These are phyloP conservation scores for Drosophila pectinifera DNA, from an alignment of 1,140 invertebrate species.

Conservation along the genomic window DNA sequence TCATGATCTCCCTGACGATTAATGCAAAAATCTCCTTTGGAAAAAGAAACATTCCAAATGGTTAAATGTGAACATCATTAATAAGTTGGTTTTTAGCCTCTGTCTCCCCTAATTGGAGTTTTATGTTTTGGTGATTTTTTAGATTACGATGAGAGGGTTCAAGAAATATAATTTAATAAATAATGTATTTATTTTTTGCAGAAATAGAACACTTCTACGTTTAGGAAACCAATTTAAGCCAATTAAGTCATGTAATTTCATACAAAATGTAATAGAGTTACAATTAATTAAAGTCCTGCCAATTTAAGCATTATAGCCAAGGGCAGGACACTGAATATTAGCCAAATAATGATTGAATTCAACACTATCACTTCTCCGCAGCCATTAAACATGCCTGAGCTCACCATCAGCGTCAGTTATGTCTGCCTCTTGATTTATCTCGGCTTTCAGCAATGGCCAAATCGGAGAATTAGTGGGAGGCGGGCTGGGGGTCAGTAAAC, in stretches of 20 bases:
- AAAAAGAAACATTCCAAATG: neutral
- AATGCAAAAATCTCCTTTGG: constrained; percentile 16
- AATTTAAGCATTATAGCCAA: neutral
- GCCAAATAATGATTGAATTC: neutral
- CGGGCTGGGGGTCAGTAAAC: constrained; percentile 63
- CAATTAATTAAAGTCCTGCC: neutral
- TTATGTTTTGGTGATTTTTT: constrained; percentile 22
- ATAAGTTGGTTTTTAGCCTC: constrained; percentile 9
- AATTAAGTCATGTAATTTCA: too few relatives aligned
- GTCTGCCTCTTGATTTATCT: constrained; percentile 13
- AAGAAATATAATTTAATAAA: neutral
- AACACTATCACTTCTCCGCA: neutral
- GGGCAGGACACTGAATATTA: too few relatives aligned
- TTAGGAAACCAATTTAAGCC: too few relatives aligned
- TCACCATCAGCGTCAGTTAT: constrained; percentile 15
- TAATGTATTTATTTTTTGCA: neutral
- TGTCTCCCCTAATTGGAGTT: constrained; percentile 28
- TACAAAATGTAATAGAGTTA: neutral
- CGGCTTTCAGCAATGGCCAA: constrained; percentile 24
- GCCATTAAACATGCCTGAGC: constrained; percentile 23
- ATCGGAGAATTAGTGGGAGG: constrained; percentile 3
- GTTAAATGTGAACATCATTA: constrained; percentile 31
- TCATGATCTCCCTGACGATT: constrained; percentile 39
- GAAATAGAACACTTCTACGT: neutral
- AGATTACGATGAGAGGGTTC: neutral